Evolutionary conservation across 2,797 vertebrate genomes (phyloP).

Genomic region (Yasuhikotakia modesta): DNA sequence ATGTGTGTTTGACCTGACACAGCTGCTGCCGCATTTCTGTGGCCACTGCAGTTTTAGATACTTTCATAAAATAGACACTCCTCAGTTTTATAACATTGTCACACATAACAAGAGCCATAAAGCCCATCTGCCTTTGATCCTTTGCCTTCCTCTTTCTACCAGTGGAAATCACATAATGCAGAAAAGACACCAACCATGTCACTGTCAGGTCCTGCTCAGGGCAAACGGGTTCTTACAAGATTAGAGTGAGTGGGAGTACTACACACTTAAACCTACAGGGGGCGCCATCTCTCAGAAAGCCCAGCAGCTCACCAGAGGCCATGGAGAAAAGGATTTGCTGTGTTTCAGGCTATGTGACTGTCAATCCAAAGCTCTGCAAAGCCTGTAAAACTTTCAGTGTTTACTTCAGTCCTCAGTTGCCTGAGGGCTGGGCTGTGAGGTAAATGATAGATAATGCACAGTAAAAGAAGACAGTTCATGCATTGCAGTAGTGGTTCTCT

Average conservation of each 20-base stretch:
- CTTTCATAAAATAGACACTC: constrained; percentile 33
- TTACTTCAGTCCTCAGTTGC: background rate
- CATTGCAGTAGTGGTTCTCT: no score
- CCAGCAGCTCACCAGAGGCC: constrained; percentile 51
- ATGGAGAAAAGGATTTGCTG: constrained; percentile 57
- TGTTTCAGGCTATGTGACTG: constrained; percentile 41
- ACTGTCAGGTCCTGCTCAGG: constrained; percentile 41
- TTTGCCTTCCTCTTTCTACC: constrained; percentile 49
- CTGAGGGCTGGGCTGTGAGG: background rate
- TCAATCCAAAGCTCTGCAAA: constrained; percentile 14
- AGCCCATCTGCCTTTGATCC: constrained; percentile 62
- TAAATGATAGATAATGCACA: no score
- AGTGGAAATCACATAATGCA: constrained; percentile 47
- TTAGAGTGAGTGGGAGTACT: constrained; percentile 56
- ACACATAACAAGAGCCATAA: constrained; percentile 59
- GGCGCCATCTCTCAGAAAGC: constrained; percentile 45
- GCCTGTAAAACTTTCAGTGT: background rate
- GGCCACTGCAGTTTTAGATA: background rate
- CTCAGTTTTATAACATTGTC: constrained; percentile 51
- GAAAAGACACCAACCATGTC: constrained; percentile 24
- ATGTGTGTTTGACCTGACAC: constrained; percentile 16
- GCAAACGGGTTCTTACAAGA: constrained; percentile 34
- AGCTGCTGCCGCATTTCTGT: background rate
- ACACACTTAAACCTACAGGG: constrained; percentile 51
- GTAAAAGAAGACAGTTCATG: no score